These are phyloP conservation scores for Mastomys natalensis DNA, from an alignment of 2,113 vertebrate genomes.

Conservation along the genomic window DNA sequence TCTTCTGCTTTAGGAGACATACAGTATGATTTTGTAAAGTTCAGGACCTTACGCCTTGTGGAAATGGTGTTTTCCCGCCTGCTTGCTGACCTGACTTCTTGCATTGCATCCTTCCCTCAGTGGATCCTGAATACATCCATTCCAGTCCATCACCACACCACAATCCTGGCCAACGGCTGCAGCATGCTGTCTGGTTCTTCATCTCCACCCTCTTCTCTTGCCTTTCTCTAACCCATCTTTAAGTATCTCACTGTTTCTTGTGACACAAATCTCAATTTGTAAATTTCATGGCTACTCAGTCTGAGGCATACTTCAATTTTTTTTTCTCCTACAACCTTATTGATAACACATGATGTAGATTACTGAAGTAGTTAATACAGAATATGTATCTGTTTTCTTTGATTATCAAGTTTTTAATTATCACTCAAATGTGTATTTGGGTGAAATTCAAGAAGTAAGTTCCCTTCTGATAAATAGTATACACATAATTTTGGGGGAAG, in stretches of 20 bases:
- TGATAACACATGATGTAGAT: not conserved
- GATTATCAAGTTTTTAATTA: conserved; percentile 40
- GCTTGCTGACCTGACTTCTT: not conserved
- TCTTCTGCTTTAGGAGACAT: not conserved
- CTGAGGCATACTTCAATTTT: not conserved
- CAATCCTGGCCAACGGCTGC: not conserved
- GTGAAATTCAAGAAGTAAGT: conserved; percentile 43
- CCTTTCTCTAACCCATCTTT: not conserved
- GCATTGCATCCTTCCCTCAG: not conserved
- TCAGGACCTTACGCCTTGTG: not conserved
- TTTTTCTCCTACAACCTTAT: conserved; percentile 23
- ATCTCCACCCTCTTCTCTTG: not conserved
- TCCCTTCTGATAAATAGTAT: conserved; percentile 27
- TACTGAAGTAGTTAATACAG: not conserved
- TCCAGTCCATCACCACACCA: not conserved
- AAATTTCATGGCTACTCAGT: not conserved
- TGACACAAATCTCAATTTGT: conserved; percentile 42
- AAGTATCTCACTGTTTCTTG: conserved; percentile 26
- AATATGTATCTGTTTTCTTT: not conserved
- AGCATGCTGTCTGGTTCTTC: not conserved
- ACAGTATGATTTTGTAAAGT: not conserved
- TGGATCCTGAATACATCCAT: not conserved
- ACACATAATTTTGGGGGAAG: not conserved
- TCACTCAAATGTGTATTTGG: not conserved
- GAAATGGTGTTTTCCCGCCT: not conserved